Percentiles rank a stretch among this genome's conserved stretches.
phyloP scores from a whole-genome alignment of 1,140 invertebrate genomes.

The Colletes gigas region DNA sequence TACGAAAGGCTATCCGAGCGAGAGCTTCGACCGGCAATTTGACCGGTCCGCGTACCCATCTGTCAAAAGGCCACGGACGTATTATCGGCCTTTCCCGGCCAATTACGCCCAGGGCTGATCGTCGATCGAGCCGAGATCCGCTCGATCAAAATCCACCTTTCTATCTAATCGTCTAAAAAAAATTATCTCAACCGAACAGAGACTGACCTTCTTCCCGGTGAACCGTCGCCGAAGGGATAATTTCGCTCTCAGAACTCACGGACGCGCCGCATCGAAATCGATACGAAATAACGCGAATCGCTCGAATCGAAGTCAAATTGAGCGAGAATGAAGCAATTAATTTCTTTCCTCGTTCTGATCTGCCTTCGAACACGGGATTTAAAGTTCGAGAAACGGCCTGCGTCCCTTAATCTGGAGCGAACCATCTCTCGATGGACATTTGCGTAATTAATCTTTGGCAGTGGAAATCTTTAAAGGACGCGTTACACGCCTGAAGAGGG shows the following conservation, averaged over 20 bases:
- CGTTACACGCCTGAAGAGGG: no score
- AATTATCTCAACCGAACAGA: conserved; percentile 36
- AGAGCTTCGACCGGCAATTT: conserved; percentile 76
- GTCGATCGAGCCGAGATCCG: conserved; percentile 3
- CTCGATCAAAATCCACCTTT: conserved; percentile 26
- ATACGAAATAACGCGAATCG: no score
- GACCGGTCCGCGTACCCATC: conserved; percentile 71
- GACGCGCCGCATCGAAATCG: background rate
- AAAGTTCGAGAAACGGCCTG: no score
- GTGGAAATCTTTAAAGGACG: no score
- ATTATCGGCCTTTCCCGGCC: conserved; percentile 62
- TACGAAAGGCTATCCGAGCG: conserved; percentile 32
- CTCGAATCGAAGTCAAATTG: no score
- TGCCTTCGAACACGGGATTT: no score
- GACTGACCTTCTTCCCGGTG: conserved; percentile 14
- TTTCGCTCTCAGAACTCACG: background rate
- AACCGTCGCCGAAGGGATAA: background rate
- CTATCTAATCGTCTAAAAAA: conserved; percentile 49
- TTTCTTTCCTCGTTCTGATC: no score
- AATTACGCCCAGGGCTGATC: conserved; percentile 34
- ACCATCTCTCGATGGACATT: no score
- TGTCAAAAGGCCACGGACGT: conserved; percentile 73
- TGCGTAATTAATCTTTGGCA: no score
- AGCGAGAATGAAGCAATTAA: no score
- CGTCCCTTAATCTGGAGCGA: no score